Evolutionary conservation across 2,797 vertebrate genomes (phyloP).

Genomic region (Sylvia borin): DNA sequence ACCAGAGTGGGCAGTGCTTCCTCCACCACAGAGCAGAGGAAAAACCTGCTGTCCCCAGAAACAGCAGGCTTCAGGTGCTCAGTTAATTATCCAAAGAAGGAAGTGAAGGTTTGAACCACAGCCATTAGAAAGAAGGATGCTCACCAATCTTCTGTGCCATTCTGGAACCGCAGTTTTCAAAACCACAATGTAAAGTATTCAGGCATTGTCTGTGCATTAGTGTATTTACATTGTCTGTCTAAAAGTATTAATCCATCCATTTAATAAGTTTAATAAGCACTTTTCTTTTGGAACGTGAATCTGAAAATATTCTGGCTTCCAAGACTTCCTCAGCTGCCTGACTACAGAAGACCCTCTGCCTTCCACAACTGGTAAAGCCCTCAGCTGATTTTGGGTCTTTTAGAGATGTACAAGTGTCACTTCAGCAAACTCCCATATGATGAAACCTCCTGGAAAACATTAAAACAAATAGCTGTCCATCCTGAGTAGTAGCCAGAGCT

Average conservation of each 20-base stretch:
- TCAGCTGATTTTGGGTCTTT: background rate
- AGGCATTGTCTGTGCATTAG: background rate
- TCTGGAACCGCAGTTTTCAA: background rate
- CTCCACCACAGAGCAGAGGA: background rate
- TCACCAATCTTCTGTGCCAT: background rate
- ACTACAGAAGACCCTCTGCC: background rate
- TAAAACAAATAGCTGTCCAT: background rate
- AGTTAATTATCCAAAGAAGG: background rate
- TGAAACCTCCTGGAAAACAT: background rate
- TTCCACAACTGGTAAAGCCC: background rate
- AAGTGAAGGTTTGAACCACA: background rate
- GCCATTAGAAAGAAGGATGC: background rate
- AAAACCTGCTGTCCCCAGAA: background rate
- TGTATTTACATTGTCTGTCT: background rate
- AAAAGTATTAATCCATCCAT: background rate
- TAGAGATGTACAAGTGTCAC: background rate
- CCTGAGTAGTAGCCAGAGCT: background rate
- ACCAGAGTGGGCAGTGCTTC: background rate
- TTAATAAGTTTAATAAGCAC: background rate
- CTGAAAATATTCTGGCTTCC: background rate
- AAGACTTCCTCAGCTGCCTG: background rate
- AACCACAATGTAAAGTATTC: background rate
- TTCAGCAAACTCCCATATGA: background rate
- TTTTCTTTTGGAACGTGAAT: background rate
- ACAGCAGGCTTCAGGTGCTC: background rate